Conservation (phyloP, 1,140 invertebrate genomes). For the Drosophila oshimai region DNA sequence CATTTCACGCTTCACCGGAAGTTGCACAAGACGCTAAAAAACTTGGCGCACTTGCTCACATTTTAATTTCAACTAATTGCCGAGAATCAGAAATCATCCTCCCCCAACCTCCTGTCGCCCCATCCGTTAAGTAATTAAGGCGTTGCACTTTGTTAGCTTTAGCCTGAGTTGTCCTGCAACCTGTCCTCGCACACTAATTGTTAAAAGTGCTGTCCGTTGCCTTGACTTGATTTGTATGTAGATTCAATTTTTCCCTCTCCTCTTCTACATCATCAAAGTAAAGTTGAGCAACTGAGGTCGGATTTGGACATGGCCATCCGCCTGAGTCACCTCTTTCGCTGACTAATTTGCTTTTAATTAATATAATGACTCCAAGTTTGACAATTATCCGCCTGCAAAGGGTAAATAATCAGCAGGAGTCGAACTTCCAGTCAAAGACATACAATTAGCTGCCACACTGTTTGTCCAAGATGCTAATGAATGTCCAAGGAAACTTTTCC, state of each 20-base stretch:
- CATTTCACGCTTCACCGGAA: conserved; percentile 67
- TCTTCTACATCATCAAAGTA: conserved; percentile 61
- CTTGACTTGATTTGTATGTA: conserved; percentile 70
- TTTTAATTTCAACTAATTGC: conserved; percentile 81
- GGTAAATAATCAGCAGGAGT: conserved; percentile 59
- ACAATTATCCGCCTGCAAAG: conserved; percentile 58
- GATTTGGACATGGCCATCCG: background rate
- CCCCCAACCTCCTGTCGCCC: background rate
- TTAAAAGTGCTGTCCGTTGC: conserved; percentile 52
- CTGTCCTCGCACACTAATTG: conserved; percentile 49
- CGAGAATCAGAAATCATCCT: conserved; percentile 25
- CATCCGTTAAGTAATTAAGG: conserved; percentile 74
- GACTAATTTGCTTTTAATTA: conserved; percentile 80
- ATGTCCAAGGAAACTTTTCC: conserved; percentile 1
- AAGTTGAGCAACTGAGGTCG: conserved; percentile 21
- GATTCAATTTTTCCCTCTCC: conserved; percentile 62
- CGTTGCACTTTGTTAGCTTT: conserved; percentile 70
- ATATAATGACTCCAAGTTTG: conserved; percentile 76
- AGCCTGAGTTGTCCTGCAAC: conserved; percentile 3
- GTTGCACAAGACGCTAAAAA: conserved; percentile 62
- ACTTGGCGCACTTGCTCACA: conserved; percentile 56
- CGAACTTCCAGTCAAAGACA: conserved; percentile 6
- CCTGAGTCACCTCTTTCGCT: conserved; percentile 28
- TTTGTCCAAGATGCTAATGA: conserved; percentile 25
- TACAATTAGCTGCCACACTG: conserved; percentile 8